Conservation (phyloP, 2,797 vertebrate species). For the Betta splendens region DNA sequence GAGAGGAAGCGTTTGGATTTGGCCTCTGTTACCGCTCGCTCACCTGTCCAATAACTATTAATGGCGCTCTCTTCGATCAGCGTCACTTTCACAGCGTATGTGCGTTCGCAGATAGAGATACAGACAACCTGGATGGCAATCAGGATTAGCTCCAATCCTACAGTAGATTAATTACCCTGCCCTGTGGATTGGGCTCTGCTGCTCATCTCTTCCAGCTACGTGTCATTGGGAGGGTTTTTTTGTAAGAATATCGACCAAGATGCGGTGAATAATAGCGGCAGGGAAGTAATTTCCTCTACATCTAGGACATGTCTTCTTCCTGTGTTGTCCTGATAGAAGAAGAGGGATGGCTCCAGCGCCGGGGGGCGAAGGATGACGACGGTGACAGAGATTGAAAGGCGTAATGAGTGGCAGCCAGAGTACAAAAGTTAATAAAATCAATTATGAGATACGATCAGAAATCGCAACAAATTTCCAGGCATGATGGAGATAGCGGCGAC, state of each 20-base stretch:
- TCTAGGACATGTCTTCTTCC: constrained; percentile 31
- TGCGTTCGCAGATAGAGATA: constrained; percentile 36
- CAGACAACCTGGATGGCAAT: constrained; percentile 36
- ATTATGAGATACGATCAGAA: constrained; percentile 61
- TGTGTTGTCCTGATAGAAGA: constrained; percentile 26
- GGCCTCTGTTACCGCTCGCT: constrained; percentile 46
- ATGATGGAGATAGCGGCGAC: constrained; percentile 50
- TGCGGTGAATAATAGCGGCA: constrained; percentile 44
- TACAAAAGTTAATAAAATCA: constrained; percentile 57
- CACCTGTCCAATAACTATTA: constrained; percentile 48
- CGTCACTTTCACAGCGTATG: constrained; percentile 29
- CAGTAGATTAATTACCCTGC: constrained; percentile 45
- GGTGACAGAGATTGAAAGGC: constrained; percentile 30
- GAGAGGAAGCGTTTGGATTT: constrained; percentile 58
- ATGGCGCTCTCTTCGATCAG: constrained; percentile 38
- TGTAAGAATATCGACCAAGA: constrained; percentile 37
- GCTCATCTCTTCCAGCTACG: constrained; percentile 40
- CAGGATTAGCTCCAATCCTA: constrained; percentile 46
- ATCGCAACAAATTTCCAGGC: constrained; percentile 35
- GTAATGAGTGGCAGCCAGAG: constrained; percentile 15
- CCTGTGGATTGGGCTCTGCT: constrained; percentile 6
- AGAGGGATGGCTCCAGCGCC: constrained; percentile 18
- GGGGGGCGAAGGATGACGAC: constrained; percentile 17
- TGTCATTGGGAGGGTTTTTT: constrained; percentile 37
- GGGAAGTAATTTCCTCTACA: constrained; percentile 41